Evolutionary conservation across 1,140 invertebrate genomes (phyloP), one percentile per base, ranked within the genome.

Genomic region (Phocides pigmalion): DNA sequence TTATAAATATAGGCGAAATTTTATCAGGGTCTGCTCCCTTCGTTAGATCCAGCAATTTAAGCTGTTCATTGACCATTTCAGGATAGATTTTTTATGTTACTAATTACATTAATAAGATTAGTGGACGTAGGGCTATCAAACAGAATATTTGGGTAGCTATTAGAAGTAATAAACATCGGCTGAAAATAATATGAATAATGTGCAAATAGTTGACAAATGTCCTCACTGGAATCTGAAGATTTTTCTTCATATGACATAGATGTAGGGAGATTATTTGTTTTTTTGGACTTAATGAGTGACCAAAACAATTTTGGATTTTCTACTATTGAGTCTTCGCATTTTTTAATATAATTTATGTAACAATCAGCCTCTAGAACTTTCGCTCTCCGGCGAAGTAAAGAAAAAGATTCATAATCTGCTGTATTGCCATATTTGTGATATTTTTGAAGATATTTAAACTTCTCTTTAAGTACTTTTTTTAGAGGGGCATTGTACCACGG

Each of bases 261-360:
- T 11, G 53, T 46, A 0, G 68, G 65, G 0, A 72, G n/a, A 8
- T 6, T 11, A 37, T 61, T 53, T 14, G 35, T 44, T 16, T 50
- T 63, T n/a, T 54, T 62, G 22, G 42, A 51, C 15, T 68, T 74
- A 8, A 66, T 14, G 61, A 42, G 70, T 2, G 72, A 68, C 58
- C 71, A 70, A 44, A 74, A 68, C 2, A 67, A 3, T 42, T 70
- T 68, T 0, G 58, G 64, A n/a, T 68, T 67, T 5, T 62, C 32
- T 1, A 11, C 14, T 15, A 73, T 59, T 4, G 20, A 28, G 4
- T 56, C 8, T 53, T 73, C 61, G 2, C 46, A 59, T 9, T 61
- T 19, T 0, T 64, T 62, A 6, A 73, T 62, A 47, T 62, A 73
- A 14, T 16, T 25, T 0, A 20, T 20, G 16, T 66, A 73, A 35